These are phyloP conservation scores for Drosophila rellima DNA, from an alignment of 2,888 invertebrate genomes.

Conservation along the genomic window DNA sequence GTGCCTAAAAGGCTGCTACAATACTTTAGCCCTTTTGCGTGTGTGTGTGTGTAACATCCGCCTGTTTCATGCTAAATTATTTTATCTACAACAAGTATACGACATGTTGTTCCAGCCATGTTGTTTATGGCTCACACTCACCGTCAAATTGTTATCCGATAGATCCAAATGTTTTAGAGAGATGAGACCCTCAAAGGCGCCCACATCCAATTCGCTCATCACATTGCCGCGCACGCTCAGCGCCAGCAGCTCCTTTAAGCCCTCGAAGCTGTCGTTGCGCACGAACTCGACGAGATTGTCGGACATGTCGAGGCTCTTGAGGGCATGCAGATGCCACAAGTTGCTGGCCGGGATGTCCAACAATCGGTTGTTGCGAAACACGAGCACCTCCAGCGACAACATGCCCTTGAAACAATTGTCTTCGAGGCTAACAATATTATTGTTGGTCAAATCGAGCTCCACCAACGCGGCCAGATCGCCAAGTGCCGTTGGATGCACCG, in stretches of 20 bases:
- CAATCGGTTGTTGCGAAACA: slow-evolving; percentile 92
- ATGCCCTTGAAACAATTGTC: slow-evolving; percentile 90
- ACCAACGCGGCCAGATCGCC: slow-evolving; percentile 91
- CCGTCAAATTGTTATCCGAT: slow-evolving; percentile 93
- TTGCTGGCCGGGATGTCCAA: slow-evolving; percentile 91
- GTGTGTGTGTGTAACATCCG: slow-evolving; percentile 13
- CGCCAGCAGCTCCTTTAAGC: slow-evolving; percentile 89
- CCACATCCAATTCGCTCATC: slow-evolving; percentile 90
- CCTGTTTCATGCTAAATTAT: slow-evolving; percentile 52
- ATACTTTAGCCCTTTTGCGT: slow-evolving; percentile 46
- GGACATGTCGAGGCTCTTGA: slow-evolving; percentile 91
- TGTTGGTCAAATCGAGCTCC: slow-evolving; percentile 91
- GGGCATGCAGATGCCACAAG: slow-evolving; percentile 88
- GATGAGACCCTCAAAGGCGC: slow-evolving; percentile 91
- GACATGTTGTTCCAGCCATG: slow-evolving; percentile 33
- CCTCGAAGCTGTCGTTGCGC: slow-evolving; percentile 90
- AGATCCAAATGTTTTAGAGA: slow-evolving; percentile 91
- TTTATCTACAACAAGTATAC: slow-evolving; percentile 50
- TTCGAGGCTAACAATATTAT: slow-evolving; percentile 91
- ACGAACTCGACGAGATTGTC: slow-evolving; percentile 92
- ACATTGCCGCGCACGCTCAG: slow-evolving; percentile 92
- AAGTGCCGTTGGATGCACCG: slow-evolving; percentile 91
- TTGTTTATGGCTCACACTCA: slow-evolving; percentile 75
- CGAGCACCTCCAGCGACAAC: slow-evolving; percentile 90
- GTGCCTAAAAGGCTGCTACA: slow-evolving; percentile 42